Evolutionary conservation across 2,888 invertebrate genomes (phyloP).

Genomic region (Ophion slaviceki): DNA sequence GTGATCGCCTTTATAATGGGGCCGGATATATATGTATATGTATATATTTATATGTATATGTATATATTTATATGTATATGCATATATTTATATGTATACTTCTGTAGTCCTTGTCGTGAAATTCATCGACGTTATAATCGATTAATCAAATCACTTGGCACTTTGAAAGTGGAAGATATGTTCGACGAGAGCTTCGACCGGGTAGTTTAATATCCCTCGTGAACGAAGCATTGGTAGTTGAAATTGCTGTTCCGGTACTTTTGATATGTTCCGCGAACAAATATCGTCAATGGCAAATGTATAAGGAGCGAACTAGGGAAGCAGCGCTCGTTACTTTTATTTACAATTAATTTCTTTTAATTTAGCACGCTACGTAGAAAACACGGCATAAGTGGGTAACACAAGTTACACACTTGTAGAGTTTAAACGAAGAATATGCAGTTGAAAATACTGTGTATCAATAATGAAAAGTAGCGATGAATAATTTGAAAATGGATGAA

Average conservation of each 20-base stretch:
- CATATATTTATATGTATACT: background rate
- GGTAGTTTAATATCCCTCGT: background rate
- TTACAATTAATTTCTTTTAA: background rate
- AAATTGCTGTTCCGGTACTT: background rate
- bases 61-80: slow-evolving; percentile 21
- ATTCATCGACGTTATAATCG: slow-evolving; percentile 40
- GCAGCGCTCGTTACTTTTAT: background rate
- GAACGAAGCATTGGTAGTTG: background rate
- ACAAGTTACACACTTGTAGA: background rate
- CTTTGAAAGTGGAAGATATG: slow-evolving; percentile 62
- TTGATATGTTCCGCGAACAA: background rate
- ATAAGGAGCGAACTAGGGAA: background rate
- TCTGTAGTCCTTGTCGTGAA: slow-evolving; percentile 40
- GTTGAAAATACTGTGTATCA: background rate
- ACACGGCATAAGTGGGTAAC: background rate
- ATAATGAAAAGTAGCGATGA: too few species aligned
- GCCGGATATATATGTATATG: slow-evolving; percentile 28
- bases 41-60: too few species aligned
- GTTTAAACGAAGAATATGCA: background rate
- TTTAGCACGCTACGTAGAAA: background rate
- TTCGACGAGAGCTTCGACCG: slow-evolving; percentile 10
- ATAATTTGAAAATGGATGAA: background rate
- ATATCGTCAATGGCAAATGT: background rate
- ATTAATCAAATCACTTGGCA: slow-evolving; percentile 66
- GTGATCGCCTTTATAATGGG: slow-evolving; percentile 22